Evolutionary conservation across 2,888 invertebrate species (phyloP), one percentile per base, ranked within the genome.

Genomic region (Drosophila pegasa): DNA sequence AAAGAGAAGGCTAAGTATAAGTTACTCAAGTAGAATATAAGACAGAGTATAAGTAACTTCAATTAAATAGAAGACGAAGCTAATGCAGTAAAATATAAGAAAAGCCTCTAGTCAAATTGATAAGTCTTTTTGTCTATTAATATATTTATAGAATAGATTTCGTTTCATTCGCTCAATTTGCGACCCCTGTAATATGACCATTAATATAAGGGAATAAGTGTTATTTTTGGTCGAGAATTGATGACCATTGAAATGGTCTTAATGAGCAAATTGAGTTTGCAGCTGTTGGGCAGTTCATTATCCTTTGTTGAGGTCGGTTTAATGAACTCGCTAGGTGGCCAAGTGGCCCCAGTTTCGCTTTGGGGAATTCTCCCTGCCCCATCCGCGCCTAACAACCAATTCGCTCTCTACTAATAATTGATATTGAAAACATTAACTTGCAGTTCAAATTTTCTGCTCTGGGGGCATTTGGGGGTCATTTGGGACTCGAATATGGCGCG

Each of bases 271-370:
- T 66, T 69, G 29, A 67, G 75, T 69, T 78, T 58, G 61, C 41
- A 18, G 45, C 27, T 35, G 25, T 43, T 40, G 14, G 50, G 27
- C 33, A 80, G 87, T 83, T 87, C 78, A 84, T 84, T 87, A 84
- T 87, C 78, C 81, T 68, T 72, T 66, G 57, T 29, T 55, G 56
- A 18, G 47, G 66, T 58, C 45, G 70, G 87, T 87, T 80, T 84
- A 81, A 87, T 84, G 87, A 84, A 84, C 84, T 80, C 67, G 31
- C 50, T 60, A 84, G 87, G 83, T 84, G 84, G 79, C 81, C 71
- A 71, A 55, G 74, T 71, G 71, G 80, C 71, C 71, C 59, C 45
- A 65, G 70, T 73, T 60, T 56, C 70, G 59, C 57, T 50, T 33
- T 45, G 51, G 55, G 45, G 38, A 61, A 14, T 29, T 35, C 12